Base-by-base conservation (phyloP, 2,113 vertebrate genomes). In the Mesembrinibis cayennensis region DNA sequence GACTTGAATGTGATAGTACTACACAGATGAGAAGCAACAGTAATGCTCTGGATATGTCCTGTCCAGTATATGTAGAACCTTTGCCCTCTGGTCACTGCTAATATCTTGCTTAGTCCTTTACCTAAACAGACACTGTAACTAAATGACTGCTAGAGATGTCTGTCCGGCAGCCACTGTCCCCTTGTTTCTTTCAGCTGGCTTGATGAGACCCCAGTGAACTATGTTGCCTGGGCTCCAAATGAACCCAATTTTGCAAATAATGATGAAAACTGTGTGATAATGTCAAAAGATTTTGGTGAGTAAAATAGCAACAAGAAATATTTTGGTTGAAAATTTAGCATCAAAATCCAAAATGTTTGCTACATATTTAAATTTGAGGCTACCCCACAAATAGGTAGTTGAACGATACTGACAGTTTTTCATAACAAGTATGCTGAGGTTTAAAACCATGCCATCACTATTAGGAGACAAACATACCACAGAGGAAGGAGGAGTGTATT, bases 201-300 rank as follows among this genome's bases (percentile, higher is more conserved):
- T 83, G 99, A 99, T 88, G 95, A 97, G 11, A 98, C 97, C 6
- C 98, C 98, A 7, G 96, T 99, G 53, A 97, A 97, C 16, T 99
- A 97, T 30, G 98, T 98, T 4, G 97, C 98, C 47, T 99, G 99
- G 99, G 98, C 98, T 77, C 82, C 95, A 9, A 98, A 99, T 16
- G 98, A 99, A 93, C 98, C 99, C 29, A 99, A 98, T 97, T 99
- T 99, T 96, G 98, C 97, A 15, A 99, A 99, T 38, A 90, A 90
- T 70, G 91, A 95, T 87, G 98, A 99, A 97, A 98, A 98, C 87
- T 99, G 98, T 92, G 98, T 99, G 32, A 93, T 98, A 32, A 98
- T 99, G 19, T 98, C 98, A 83, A 82, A 49, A 42, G 81, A n/a
- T 71, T 98, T 98, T 98, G 99, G 98, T 99, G 95, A 97, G 98